Evolutionary conservation across 23 tunicate species (phyloP).

Genomic region (Halocynthia roretzi): DNA sequence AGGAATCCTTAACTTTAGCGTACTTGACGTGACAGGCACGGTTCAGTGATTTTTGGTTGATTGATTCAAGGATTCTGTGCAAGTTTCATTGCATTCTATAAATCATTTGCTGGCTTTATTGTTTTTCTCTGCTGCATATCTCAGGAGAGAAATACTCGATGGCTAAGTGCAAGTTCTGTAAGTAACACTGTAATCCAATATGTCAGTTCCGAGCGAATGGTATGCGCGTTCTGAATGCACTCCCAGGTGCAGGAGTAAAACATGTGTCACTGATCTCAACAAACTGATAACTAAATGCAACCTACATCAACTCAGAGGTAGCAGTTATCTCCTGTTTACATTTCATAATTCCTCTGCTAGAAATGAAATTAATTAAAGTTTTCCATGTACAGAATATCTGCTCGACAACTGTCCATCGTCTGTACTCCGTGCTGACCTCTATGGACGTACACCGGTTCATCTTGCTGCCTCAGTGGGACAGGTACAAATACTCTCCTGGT

Average conservation of each 20-base stretch:
- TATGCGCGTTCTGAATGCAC: slow-evolving; percentile 24
- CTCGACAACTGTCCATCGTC: slow-evolving; percentile 34
- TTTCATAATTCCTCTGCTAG: neutral
- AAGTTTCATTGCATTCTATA: too few relatives aligned
- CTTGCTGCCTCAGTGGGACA: slow-evolving; percentile 80
- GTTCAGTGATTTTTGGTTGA: too few relatives aligned
- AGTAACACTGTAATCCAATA: neutral
- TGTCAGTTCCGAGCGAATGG: slow-evolving; percentile 9
- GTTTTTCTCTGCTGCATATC: too few relatives aligned
- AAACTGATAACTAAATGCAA: slow-evolving; percentile 51
- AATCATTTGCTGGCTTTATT: too few relatives aligned
- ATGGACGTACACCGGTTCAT: slow-evolving; percentile 60
- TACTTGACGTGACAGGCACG: too few relatives aligned
- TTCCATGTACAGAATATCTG: slow-evolving; percentile 36
- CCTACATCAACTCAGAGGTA: slow-evolving; percentile 56
- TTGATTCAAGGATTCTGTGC: too few relatives aligned
- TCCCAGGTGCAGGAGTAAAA: slow-evolving; percentile 30
- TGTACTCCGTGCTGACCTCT: slow-evolving; percentile 25
- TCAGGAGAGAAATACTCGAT: too few relatives aligned
- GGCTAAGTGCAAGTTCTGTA: too few relatives aligned
- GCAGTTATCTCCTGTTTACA: neutral
- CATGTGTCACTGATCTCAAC: slow-evolving; percentile 61
- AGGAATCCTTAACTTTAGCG: too few relatives aligned
- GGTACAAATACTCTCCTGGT: slow-evolving; percentile 46
- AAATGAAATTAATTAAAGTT: neutral